Conservation (phyloP, 1,140 invertebrate species). For the Antheraea mylitta region DNA sequence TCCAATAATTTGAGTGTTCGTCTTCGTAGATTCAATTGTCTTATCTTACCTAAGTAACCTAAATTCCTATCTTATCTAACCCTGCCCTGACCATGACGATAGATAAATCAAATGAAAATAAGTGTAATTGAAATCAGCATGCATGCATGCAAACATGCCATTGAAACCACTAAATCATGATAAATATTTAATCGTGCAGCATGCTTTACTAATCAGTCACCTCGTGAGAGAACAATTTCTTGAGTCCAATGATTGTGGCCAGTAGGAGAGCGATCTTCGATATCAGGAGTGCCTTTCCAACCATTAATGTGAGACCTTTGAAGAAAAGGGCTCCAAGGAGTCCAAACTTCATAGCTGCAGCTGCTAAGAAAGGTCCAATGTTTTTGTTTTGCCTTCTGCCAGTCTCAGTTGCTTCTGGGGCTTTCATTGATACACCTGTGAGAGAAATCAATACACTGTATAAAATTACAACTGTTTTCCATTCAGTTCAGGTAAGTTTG, state of each 20-base stretch:
- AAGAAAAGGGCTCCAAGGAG: slow-evolving; percentile 88
- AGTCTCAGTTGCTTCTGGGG: slow-evolving; percentile 78
- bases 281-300: slow-evolving; percentile 90
- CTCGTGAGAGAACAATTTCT: slow-evolving; percentile 87
- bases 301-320: slow-evolving; percentile 88
- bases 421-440: slow-evolving; percentile 84
- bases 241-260: slow-evolving; percentile 88
- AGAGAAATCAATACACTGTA: slow-evolving; percentile 12
- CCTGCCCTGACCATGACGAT: too few relatives aligned
- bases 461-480: too few relatives aligned
- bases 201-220: slow-evolving; percentile 38
- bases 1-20: too few relatives aligned
- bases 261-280: slow-evolving; percentile 90
- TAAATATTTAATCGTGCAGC: slow-evolving; percentile 23
- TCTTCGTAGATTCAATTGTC: too few relatives aligned
- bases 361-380: slow-evolving; percentile 86
- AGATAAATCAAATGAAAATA: not conserved
- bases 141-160: slow-evolving; percentile 4
- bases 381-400: slow-evolving; percentile 87
- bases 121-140: slow-evolving; percentile 8
- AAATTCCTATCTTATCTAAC: too few relatives aligned
- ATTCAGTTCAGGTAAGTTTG: too few relatives aligned
- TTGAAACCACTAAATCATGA: not conserved
- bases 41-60: too few relatives aligned
- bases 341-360: slow-evolving; percentile 88